Conservation (phyloP, 2,888 invertebrate genomes). For the Ochropacha duplaris region DNA sequence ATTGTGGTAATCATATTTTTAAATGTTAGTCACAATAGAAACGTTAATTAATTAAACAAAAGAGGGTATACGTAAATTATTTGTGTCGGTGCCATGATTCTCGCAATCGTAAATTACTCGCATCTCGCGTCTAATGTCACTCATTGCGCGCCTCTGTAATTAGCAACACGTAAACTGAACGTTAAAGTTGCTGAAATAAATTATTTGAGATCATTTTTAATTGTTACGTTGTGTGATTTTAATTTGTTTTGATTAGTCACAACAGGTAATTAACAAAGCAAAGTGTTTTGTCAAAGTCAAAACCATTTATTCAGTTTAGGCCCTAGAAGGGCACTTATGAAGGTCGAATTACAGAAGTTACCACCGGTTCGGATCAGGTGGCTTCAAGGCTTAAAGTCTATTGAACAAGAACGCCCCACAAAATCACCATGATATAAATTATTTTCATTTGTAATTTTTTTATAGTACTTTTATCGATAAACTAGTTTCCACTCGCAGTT, state of each 20-base stretch:
- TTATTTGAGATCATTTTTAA: neutral
- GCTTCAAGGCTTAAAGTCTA: too few species aligned
- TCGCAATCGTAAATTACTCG: neutral
- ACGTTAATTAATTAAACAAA: constrained; percentile 32
- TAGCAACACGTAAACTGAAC: neutral
- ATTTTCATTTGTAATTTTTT: too few species aligned
- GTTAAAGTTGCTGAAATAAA: neutral
- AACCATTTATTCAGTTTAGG: too few species aligned
- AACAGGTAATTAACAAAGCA: neutral
- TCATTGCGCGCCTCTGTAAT: neutral
- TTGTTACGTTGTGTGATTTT: neutral
- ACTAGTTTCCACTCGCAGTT: too few species aligned
- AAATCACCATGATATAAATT: too few species aligned
- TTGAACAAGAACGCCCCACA: too few species aligned
- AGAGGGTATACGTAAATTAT: constrained; percentile 32
- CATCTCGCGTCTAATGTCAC: neutral
- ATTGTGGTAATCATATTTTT: too few species aligned
- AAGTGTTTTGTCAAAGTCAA: too few species aligned
- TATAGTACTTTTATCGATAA: too few species aligned
- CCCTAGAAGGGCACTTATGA: too few species aligned
- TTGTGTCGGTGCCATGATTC: constrained; percentile 5
- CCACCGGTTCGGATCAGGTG: too few species aligned
- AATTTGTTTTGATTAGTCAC: neutral
- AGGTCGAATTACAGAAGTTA: too few species aligned
- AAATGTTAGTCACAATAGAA: constrained; percentile 21